Base-by-base conservation (phyloP, 2,888 invertebrate genomes). In the Diachrysia chrysitis region DNA sequence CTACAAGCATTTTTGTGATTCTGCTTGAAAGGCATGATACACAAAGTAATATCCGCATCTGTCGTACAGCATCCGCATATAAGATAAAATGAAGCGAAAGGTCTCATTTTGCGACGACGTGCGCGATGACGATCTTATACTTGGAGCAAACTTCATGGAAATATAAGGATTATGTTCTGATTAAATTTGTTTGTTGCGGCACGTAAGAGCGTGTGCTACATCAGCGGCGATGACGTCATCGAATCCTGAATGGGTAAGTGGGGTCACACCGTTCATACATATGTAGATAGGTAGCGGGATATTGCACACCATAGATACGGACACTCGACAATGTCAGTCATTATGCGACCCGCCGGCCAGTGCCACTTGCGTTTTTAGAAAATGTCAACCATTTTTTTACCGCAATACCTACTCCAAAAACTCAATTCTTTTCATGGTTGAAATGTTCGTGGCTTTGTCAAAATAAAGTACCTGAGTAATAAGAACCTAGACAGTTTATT, bases 121-220 rank as follows among this genome's bases (percentile, higher is more conserved):
- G 42, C 32, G 59, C 62, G 69, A 75, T 75, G 74, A 65, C 55
- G 64, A 78, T 75, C 78, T 51, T 67, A 77, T 60, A 63, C 63
- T 61, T 54, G 51, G 19, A 35, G 69, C 62, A 48, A 68, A 70
- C 66, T 71, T 64, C 71, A 55, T 74, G 65, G 70, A 64, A 74
- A 74, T 78, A 78, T 78, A 66, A 64, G 56, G 61, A 75, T 64
- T 46, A 73, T 73, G 63, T 68, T 69, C 69, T 78, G 74, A 78
- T 73, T 74, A 78, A 73, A 75, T 54, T 25, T 54, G 68, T 62
- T 63, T 51, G 48, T 51, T 19, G 21, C 19, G 12, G 48, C 19
- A 21, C 19, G 19, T 51, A 48, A 19, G 48, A 19, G 3, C 48
- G 17, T 21, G 48, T 21, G 48, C 48, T 51, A 51, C 19, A 51